Conservation (phyloP, 2,113 vertebrate genomes). For the Ariopsis seemanni region DNA sequence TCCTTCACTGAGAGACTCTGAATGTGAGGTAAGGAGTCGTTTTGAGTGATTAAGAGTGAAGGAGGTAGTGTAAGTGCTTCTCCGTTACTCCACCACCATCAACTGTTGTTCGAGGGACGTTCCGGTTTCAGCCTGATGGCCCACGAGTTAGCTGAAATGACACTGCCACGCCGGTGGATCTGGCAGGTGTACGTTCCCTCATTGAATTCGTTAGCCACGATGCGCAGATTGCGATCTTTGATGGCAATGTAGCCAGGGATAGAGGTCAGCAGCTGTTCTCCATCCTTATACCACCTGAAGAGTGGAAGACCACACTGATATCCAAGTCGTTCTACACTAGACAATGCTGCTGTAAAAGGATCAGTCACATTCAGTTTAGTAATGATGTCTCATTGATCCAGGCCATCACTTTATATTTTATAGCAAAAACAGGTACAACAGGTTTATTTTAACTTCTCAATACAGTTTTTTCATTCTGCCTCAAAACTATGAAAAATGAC, state of each 20-base stretch:
- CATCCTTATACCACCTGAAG: conserved; percentile 81
- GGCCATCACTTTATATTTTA: neutral
- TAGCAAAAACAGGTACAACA: neutral
- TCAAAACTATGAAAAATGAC: neutral
- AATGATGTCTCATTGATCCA: neutral
- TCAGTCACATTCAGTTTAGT: neutral
- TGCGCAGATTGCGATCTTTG: conserved; percentile 71
- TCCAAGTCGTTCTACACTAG: neutral
- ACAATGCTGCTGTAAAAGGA: neutral
- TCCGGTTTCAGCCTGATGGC: conserved; percentile 71
- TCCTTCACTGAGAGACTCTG: conserved; percentile 7
- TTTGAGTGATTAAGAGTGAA: conserved; percentile 18
- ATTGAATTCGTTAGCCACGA: conserved; percentile 76
- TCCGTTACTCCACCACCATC: conserved; percentile 25
- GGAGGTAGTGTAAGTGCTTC: conserved; percentile 37
- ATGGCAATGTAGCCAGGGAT: conserved; percentile 73
- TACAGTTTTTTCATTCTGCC: neutral
- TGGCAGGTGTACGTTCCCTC: conserved; percentile 80
- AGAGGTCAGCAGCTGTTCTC: conserved; percentile 72
- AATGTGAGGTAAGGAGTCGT: conserved; percentile 10
- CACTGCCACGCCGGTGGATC: conserved; percentile 61
- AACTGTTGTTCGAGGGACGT: conserved; percentile 67
- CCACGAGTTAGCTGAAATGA: conserved; percentile 75
- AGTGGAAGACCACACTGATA: neutral
- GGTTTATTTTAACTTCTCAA: neutral